phyloP scores from a whole-genome alignment of 1,140 invertebrate species.

The Mylabris phalerata region DNA sequence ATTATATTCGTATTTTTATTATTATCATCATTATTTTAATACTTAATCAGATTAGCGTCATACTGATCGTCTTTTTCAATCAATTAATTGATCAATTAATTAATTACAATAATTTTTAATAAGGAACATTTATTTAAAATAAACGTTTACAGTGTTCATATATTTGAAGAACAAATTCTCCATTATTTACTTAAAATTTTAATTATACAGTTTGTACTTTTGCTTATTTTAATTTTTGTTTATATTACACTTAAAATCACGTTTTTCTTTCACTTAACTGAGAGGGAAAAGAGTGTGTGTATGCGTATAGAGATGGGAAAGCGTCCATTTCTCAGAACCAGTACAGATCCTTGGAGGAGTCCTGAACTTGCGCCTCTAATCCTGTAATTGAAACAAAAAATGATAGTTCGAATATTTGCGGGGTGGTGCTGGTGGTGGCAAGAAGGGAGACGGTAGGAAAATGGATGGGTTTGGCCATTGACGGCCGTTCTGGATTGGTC shows the following conservation, averaged over 20 bases:
- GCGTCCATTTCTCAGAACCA: conserved; percentile 44
- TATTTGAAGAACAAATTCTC: neutral
- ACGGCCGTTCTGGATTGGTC: conserved; percentile 13
- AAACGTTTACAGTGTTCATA: conserved; percentile 25
- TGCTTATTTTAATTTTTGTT: neutral
- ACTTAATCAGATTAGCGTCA: conserved; percentile 31
- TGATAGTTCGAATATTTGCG: no score
- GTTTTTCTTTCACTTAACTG: conserved; percentile 23
- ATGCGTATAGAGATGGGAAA: neutral
- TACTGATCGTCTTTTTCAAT: conserved; percentile 17
- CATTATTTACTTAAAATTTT: conserved; percentile 1
- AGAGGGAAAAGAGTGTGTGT: neutral
- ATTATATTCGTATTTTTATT: no score
- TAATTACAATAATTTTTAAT: conserved; percentile 7
- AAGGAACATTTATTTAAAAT: conserved; percentile 38
- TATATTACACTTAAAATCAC: conserved; percentile 39
- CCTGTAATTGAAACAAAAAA: conserved; percentile 39
- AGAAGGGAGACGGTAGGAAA: neutral
- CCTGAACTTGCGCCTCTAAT: conserved; percentile 51
- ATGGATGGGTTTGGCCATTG: conserved; percentile 13
- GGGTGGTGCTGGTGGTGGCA: conserved; percentile 2
- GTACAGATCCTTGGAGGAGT: conserved; percentile 52
- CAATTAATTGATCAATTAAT: no score
- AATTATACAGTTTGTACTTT: conserved; percentile 37
- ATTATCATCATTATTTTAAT: conserved; percentile 17